Evolutionary conservation across 2,113 vertebrate genomes (phyloP).

Genomic region (Bubo bubo): DNA sequence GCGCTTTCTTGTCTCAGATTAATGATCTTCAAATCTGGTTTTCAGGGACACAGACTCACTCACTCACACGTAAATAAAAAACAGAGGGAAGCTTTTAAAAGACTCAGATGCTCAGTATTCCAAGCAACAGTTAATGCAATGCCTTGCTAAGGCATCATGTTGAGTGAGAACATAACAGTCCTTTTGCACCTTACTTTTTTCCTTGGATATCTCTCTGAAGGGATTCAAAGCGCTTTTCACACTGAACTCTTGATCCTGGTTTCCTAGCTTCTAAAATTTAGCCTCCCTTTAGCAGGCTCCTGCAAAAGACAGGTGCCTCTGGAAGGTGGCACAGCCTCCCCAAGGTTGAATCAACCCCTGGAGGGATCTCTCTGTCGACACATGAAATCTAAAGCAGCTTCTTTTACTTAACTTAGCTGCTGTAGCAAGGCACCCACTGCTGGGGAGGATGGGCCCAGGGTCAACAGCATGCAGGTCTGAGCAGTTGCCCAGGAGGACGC

Average conservation of each 20-base stretch:
- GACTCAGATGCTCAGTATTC: slow-evolving; percentile 47
- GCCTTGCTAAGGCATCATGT: not conserved
- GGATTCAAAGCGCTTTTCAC: not conserved
- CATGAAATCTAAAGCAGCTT: not conserved
- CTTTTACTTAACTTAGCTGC: not conserved
- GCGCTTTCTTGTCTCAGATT: slow-evolving; percentile 22
- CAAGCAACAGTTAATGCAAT: not conserved
- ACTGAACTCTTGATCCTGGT: not conserved
- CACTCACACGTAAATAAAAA: slow-evolving; percentile 50
- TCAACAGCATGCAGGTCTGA: not conserved
- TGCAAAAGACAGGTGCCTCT: not conserved
- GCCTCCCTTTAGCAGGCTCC: not conserved
- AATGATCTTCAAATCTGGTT: slow-evolving; percentile 55
- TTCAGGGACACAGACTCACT: slow-evolving; percentile 50
- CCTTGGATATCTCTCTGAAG: not conserved
- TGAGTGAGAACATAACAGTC: not conserved
- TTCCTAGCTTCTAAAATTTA: not conserved
- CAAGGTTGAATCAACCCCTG: not conserved
- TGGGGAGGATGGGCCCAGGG: not conserved
- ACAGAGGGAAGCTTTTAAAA: slow-evolving; percentile 56
- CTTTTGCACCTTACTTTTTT: not conserved
- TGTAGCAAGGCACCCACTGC: not conserved
- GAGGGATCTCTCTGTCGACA: not conserved
- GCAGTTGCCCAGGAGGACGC: not conserved
- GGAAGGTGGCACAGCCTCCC: not conserved